Conservation (phyloP, 2,113 vertebrate species). For the Thunnus thynnus region DNA sequence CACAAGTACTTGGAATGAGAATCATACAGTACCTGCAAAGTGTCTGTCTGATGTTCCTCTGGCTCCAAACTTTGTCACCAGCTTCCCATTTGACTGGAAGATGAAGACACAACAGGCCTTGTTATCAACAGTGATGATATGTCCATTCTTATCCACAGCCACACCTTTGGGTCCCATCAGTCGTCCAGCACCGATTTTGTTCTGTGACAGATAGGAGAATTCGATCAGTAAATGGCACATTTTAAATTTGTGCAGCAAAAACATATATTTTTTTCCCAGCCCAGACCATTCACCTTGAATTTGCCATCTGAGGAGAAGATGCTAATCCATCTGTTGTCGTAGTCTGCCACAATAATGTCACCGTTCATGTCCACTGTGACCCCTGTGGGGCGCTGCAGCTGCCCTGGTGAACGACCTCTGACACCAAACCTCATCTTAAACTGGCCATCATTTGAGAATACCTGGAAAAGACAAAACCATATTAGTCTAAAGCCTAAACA, state of each 20-base stretch:
- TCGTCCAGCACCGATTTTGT: conserved; percentile 93
- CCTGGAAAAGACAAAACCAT: conserved; percentile 71
- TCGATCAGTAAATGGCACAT: not conserved
- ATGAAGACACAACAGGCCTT: conserved; percentile 98
- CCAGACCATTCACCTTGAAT: conserved; percentile 90
- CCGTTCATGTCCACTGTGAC: conserved; percentile 94
- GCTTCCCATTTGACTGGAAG: conserved; percentile 96
- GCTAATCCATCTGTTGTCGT: conserved; percentile 98
- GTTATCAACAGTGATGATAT: conserved; percentile 97
- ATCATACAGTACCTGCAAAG: conserved; percentile 86
- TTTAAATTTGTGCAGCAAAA: not conserved
- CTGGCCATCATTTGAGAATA: conserved; percentile 96
- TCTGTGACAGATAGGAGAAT: conserved; percentile 77
- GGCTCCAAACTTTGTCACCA: conserved; percentile 94
- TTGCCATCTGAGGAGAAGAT: conserved; percentile 97
- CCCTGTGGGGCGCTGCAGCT: conserved; percentile 96
- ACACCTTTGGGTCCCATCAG: conserved; percentile 98
- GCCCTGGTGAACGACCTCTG: conserved; percentile 94
- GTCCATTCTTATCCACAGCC: conserved; percentile 94
- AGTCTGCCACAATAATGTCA: conserved; percentile 97
- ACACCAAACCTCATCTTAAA: conserved; percentile 97
- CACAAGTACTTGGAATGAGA: not conserved
- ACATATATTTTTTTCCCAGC: not conserved
- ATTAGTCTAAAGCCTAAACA: not conserved
- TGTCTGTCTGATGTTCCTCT: conserved; percentile 93